Conservation (phyloP, 1,140 invertebrate genomes). For the Frieseomelitta varia region DNA sequence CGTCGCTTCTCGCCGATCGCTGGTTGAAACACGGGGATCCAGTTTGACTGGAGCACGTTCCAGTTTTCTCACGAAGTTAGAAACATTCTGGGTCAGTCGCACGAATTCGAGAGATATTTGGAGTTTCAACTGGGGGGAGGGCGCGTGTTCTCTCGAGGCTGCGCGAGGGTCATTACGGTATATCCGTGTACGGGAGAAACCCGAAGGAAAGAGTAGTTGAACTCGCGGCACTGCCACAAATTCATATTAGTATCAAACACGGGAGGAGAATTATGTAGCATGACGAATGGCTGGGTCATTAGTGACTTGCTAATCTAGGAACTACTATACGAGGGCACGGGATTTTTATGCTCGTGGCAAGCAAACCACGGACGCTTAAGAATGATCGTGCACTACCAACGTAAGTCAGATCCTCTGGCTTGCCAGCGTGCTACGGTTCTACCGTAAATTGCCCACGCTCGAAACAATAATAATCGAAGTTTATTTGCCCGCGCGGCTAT, state of each 20-base stretch:
- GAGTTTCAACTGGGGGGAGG: neutral
- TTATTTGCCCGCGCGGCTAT: neutral
- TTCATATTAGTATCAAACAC: slow-evolving; percentile 27
- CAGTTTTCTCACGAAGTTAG: slow-evolving; percentile 43
- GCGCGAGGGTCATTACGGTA: slow-evolving; percentile 1
- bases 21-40: slow-evolving; percentile 28
- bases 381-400: slow-evolving; percentile 2
- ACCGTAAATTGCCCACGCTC: slow-evolving; percentile 13
- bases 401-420: neutral
- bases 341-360: neutral
- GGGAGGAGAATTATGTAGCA: slow-evolving; percentile 20
- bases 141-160: too few relatives aligned
- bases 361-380: neutral
- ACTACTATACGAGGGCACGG: neutral
- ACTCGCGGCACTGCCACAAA: neutral
- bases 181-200: neutral
- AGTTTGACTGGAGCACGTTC: slow-evolving; percentile 55
- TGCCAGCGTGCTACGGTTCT: neutral
- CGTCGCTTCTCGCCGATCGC: slow-evolving; percentile 50
- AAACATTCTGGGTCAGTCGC: slow-evolving; percentile 49
- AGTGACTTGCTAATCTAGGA: slow-evolving; percentile 47
- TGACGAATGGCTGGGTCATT: slow-evolving; percentile 45
- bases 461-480: slow-evolving; percentile 29
- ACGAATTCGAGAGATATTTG: slow-evolving; percentile 43
- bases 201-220: neutral